Evolutionary conservation across 1,140 invertebrate species (phyloP).

Genomic region (Cotesia glomerata): DNA sequence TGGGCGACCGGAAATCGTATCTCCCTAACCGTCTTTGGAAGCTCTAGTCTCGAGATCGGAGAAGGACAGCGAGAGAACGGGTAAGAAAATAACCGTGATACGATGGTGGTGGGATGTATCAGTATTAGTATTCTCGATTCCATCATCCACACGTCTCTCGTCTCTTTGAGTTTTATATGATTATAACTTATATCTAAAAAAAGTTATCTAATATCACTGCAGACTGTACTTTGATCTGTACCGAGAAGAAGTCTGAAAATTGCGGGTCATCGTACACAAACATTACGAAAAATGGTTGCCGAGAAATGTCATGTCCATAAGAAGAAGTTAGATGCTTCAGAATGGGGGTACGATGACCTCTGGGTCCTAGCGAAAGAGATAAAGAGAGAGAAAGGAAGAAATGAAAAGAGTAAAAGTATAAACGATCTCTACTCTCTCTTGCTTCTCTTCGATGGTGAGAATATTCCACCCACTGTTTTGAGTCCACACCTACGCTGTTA

Average conservation of each 20-base stretch:
- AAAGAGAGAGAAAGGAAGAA: not conserved
- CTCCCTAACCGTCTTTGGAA: conserved; percentile 59
- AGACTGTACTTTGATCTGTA: conserved; percentile 30
- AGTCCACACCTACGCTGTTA: conserved; percentile 20
- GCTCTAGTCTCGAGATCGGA: conserved; percentile 11
- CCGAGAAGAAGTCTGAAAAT: not conserved
- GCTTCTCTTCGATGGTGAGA: conserved; percentile 25
- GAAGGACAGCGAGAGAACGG: conserved; percentile 21
- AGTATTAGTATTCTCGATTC: not conserved
- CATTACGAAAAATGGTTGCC: not conserved
- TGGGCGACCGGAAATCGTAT: conserved; percentile 61
- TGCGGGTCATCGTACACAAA: conserved; percentile 1
- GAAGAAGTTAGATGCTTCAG: conserved; percentile 39
- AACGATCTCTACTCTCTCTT: conserved; percentile 10
- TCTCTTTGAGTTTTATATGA: conserved; percentile 1
- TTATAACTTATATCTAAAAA: conserved; percentile 3
- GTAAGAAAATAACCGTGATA: not conserved
- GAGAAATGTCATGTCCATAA: conserved; percentile 42
- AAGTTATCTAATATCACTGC: conserved; percentile 5
- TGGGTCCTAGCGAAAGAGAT: conserved; percentile 3
- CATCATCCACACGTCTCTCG: not conserved
- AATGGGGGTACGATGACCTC: conserved; percentile 33
- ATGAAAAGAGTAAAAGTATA: not conserved
- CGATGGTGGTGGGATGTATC: conserved; percentile 6
- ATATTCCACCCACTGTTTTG: conserved; percentile 29